Evolutionary conservation across 2,888 invertebrate genomes (phyloP).

Genomic region (Hemistola chrysoprasaria): DNA sequence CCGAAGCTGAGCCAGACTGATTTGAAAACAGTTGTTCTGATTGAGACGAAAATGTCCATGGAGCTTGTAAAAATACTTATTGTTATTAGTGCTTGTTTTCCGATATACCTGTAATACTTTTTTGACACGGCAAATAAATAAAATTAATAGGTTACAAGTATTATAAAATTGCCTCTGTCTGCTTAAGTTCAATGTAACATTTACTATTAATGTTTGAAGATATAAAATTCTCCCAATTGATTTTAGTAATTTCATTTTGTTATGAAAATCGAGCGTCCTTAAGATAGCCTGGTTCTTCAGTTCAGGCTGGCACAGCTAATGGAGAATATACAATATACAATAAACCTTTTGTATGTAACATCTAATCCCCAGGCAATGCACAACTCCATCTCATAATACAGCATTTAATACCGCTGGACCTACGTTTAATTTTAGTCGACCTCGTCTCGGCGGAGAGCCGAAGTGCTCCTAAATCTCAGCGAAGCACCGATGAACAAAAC

Average conservation of each 20-base stretch:
- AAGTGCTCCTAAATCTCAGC: conserved; percentile 26
- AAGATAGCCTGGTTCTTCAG: too few species aligned
- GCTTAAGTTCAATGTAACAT: too few species aligned
- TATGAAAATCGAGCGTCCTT: too few species aligned
- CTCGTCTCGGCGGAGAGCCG: conserved; percentile 23
- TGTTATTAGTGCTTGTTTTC: too few species aligned
- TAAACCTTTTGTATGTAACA: conserved; percentile 23
- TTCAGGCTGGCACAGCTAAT: conserved; percentile 4
- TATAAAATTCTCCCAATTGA: too few species aligned
- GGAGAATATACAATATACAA: conserved; percentile 10
- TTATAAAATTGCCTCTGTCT: too few species aligned
- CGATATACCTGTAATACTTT: too few species aligned
- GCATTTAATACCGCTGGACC: conserved; percentile 24
- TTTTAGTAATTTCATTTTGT: too few species aligned
- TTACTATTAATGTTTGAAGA: too few species aligned
- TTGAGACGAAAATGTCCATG: conserved; percentile 9
- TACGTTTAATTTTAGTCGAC: conserved; percentile 25
- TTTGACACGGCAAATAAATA: too few species aligned
- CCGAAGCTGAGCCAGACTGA: conserved; percentile 58
- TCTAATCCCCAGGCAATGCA: conserved; percentile 14
- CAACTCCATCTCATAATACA: conserved; percentile 19
- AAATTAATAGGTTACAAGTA: too few species aligned
- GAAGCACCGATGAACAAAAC: conserved; percentile 8
- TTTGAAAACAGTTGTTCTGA: conserved; percentile 39
- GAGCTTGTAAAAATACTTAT: conserved; percentile 10